phyloP scores from a whole-genome alignment of 2,113 vertebrate genomes.

The Herpailurus yagouaroundi region DNA sequence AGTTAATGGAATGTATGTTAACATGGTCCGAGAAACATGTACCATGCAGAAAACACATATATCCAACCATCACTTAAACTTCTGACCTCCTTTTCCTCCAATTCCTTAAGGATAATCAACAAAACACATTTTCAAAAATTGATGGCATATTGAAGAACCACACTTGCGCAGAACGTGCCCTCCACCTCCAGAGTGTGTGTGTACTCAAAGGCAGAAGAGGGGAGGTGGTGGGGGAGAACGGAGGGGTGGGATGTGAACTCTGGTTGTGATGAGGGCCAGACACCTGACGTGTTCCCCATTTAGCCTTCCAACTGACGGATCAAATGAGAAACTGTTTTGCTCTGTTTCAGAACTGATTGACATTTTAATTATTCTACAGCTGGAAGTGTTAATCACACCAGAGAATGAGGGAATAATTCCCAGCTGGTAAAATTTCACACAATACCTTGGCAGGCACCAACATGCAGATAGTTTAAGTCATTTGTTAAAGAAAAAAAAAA shows the following conservation, averaged over 20 bases:
- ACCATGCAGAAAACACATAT: neutral
- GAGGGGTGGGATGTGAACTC: neutral
- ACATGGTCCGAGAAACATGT: neutral
- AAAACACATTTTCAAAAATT: neutral
- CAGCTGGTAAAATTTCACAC: conserved; percentile 79
- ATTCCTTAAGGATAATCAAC: neutral
- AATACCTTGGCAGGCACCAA: conserved; percentile 67
- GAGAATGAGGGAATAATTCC: conserved; percentile 78
- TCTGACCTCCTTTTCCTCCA: neutral
- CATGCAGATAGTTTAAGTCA: conserved; percentile 60
- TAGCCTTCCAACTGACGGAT: conserved; percentile 68
- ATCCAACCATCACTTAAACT: neutral
- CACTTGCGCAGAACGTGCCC: neutral
- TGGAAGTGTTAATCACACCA: conserved; percentile 80
- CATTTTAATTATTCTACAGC: conserved; percentile 84
- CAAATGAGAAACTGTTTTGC: conserved; percentile 78
- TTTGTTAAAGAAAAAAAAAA: conserved; percentile 46
- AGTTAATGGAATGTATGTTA: neutral
- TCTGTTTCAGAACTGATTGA: conserved; percentile 81
- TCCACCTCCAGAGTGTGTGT: neutral
- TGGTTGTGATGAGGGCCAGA: neutral
- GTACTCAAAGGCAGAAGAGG: neutral
- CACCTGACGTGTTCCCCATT: conserved; percentile 55
- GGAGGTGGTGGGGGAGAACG: neutral
- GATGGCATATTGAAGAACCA: neutral